phyloP scores from a whole-genome alignment of 30 jellyfish, hydroid and myxozoan species.

The Turritopsis rubra region DNA sequence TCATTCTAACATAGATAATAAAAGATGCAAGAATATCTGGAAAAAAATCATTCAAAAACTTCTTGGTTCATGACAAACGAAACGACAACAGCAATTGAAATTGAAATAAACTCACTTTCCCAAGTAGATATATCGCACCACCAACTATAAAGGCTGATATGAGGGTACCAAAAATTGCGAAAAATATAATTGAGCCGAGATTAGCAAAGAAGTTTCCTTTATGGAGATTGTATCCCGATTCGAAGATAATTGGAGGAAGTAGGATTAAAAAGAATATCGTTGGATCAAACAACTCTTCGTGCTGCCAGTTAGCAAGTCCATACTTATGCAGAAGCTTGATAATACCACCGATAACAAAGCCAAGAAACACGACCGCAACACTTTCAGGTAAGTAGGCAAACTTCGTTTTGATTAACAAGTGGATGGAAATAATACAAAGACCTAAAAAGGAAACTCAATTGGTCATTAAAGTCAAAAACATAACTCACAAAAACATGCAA shows the following conservation, averaged over 20 bases:
- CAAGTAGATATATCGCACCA: slow-evolving; percentile 74
- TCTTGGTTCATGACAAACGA: background rate
- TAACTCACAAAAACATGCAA: background rate
- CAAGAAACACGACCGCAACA: slow-evolving; percentile 90
- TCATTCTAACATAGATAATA: too few relatives aligned
- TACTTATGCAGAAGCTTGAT: slow-evolving; percentile 49
- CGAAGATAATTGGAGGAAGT: slow-evolving; percentile 95
- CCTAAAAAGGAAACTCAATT: slow-evolving; percentile 28
- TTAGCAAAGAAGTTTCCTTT: slow-evolving; percentile 97
- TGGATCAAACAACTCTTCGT: slow-evolving; percentile 94
- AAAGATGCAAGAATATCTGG: background rate
- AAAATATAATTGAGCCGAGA: slow-evolving; percentile 86
- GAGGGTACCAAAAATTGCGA: slow-evolving; percentile 88
- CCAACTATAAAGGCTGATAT: slow-evolving; percentile 91
- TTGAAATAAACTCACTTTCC: slow-evolving; percentile 39
- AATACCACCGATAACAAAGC: slow-evolving; percentile 71
- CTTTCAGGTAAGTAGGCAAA: slow-evolving; percentile 93
- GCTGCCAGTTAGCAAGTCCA: slow-evolving; percentile 93
- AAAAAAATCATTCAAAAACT: too few relatives aligned
- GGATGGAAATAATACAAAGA: slow-evolving; percentile 79
- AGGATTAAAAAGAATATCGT: slow-evolving; percentile 75
- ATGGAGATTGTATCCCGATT: slow-evolving; percentile 88
- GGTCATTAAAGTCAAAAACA: too few relatives aligned
- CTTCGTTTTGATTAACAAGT: slow-evolving; percentile 79
- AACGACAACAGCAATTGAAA: slow-evolving; percentile 7